phyloP scores from a whole-genome alignment of 1,140 invertebrate species.

The Helicoverpa armigera region DNA sequence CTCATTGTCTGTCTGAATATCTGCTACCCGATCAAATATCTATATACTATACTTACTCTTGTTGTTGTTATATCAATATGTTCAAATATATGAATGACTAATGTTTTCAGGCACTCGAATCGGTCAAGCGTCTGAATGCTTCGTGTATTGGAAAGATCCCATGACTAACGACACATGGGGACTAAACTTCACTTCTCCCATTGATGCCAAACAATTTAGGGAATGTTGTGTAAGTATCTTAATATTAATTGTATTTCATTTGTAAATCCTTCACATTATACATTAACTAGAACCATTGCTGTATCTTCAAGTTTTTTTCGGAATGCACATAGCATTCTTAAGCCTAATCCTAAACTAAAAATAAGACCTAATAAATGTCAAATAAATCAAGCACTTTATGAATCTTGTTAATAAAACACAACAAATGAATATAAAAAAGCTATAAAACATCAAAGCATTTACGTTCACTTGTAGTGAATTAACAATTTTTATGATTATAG shows the following conservation, averaged over 20 bases:
- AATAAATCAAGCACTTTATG: neutral
- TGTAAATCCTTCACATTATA: too few relatives aligned
- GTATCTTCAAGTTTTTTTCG: too few relatives aligned
- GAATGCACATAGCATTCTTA: too few relatives aligned
- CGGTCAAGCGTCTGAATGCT: slow-evolving; percentile 98
- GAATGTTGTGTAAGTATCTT: slow-evolving; percentile 97
- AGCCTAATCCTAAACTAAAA: too few relatives aligned
- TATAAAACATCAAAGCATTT: neutral
- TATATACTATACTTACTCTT: too few relatives aligned
- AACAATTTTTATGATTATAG: slow-evolving; percentile 89
- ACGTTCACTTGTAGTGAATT: slow-evolving; percentile 20
- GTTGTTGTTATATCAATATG: neutral
- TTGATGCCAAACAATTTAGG: slow-evolving; percentile 98
- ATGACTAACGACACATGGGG: slow-evolving; percentile 99
- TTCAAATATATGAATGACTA: slow-evolving; percentile 9
- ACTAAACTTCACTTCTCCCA: slow-evolving; percentile 98
- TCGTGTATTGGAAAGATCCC: slow-evolving; percentile 99
- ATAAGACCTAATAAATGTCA: too few relatives aligned
- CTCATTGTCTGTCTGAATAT: too few relatives aligned
- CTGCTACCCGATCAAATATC: too few relatives aligned
- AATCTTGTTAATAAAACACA: neutral
- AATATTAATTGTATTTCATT: too few relatives aligned
- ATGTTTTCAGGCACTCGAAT: slow-evolving; percentile 94
- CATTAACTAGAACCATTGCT: too few relatives aligned
- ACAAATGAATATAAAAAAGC: neutral